Evolutionary conservation across 1,140 invertebrate species (phyloP), one percentile per base, ranked within the genome.

Genomic region (Drosophila carrolli): DNA sequence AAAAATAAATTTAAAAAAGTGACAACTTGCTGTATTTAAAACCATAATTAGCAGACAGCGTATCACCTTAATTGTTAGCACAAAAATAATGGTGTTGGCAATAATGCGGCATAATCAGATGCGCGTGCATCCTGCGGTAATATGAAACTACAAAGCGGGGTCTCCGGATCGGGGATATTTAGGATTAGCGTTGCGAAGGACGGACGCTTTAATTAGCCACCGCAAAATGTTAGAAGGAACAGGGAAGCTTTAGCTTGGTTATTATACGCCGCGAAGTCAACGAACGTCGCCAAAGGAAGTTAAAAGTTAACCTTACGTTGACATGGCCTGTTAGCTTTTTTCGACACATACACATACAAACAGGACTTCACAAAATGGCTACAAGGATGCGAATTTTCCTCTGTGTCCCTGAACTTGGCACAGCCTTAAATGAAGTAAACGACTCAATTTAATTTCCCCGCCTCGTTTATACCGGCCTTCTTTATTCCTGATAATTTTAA

Each of bases 231-330:
- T 35, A 19, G 35, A 35, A n/a, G 10, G 56, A 56, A 35, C 46
- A 57, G 13, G 2, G 14, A 14, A 54, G 23, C 50, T 37, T 70
- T 60, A 47, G 71, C 47, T 41, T 51, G 23, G 40, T 57, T 43
- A 83, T 77, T 84, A 77, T 46, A 60, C 46, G 8, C 35, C 19
- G 29, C 32, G 29, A 77, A 84, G 81, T 72, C 81, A 84, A 80
- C 57, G 61, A 65, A 79, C 71, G 81, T 19, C 13, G 16, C 10
- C 19, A 5, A 16, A 35, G 40, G 27, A 41, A 66, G 11, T 32
- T 48, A 14, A 60, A 37, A 38, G 32, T n/a, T 38, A 68, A 37
- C 47, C 38, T 27, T 9, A 9, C 47, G 43, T 41, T 67, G 67
- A 61, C 44, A 70, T 32, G 35, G 23, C 23, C 10, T 35, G 27